Percentiles rank a stretch among this genome's conserved stretches.
Conservation (phyloP, 2,888 invertebrate genomes). For the Patella depressa region DNA sequence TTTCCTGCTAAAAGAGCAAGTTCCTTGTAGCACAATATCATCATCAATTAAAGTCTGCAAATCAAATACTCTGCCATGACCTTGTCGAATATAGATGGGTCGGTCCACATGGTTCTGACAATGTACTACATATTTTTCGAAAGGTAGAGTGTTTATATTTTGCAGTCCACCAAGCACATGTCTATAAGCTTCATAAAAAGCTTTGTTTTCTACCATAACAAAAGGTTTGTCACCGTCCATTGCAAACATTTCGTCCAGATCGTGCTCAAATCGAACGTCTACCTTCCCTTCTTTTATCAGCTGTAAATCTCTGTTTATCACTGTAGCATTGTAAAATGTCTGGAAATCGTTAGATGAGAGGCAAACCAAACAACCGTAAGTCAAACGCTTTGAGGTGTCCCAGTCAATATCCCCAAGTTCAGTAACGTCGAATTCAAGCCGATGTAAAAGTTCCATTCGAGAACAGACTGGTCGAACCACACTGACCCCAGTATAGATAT, state of each 20-base stretch:
- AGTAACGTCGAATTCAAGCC: constrained; percentile 35
- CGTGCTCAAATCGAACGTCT: constrained; percentile 37
- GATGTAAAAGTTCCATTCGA: constrained; percentile 44
- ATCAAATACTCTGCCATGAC: constrained; percentile 30
- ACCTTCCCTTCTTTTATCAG: constrained; percentile 43
- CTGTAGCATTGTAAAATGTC: constrained; percentile 80
- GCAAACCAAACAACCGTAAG: constrained; percentile 82
- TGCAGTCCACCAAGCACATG: constrained; percentile 81
- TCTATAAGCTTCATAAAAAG: constrained; percentile 86
- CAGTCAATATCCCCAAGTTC: constrained; percentile 53
- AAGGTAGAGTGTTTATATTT: constrained; percentile 70
- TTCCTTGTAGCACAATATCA: constrained; percentile 10
- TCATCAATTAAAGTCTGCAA: constrained; percentile 30
- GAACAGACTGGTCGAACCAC: constrained; percentile 42
- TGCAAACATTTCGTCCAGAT: not conserved
- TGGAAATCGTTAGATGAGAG: constrained; percentile 81
- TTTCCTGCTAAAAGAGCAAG: constrained; percentile 16
- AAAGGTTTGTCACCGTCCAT: constrained; percentile 27
- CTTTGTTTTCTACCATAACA: constrained; percentile 82
- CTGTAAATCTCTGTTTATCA: constrained; percentile 44
- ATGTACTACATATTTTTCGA: constrained; percentile 46
- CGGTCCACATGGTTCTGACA: constrained; percentile 38
- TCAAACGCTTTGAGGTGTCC: constrained; percentile 76
- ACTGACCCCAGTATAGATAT: constrained; percentile 52
- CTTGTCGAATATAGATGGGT: constrained; percentile 40